These are phyloP conservation scores for Acestrorhynchus altus DNA, from an alignment of 2,797 vertebrate genomes.

Conservation along the genomic window DNA sequence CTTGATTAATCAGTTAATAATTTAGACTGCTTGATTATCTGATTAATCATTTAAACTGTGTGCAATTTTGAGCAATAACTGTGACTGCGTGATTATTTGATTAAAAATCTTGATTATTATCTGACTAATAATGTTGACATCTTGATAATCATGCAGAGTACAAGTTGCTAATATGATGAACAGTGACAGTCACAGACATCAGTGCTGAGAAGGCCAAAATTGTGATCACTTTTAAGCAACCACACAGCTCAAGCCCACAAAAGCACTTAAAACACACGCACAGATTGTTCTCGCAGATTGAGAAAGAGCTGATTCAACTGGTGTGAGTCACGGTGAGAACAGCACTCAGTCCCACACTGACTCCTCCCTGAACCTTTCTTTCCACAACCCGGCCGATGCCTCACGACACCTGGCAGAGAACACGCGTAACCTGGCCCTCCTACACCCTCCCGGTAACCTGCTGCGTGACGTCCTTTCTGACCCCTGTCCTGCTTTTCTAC, in stretches of 20 bases:
- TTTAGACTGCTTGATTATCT: too few relatives aligned
- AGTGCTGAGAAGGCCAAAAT: not conserved
- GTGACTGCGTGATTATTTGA: too few relatives aligned
- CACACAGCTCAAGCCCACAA: not conserved
- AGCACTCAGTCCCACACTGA: slow-evolving; percentile 24
- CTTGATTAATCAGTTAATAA: too few relatives aligned
- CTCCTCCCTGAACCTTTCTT: slow-evolving; percentile 32
- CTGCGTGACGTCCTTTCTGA: slow-evolving; percentile 41
- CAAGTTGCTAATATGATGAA: too few relatives aligned
- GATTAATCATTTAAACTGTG: too few relatives aligned
- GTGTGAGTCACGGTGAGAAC: slow-evolving; percentile 44
- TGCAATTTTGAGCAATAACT: too few relatives aligned
- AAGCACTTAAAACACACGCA: slow-evolving; percentile 4
- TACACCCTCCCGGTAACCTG: slow-evolving; percentile 36
- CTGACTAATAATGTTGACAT: too few relatives aligned
- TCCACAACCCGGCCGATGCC: slow-evolving; percentile 29
- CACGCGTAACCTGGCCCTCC: slow-evolving; percentile 46
- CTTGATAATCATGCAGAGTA: too few relatives aligned
- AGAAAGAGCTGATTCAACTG: slow-evolving; percentile 53
- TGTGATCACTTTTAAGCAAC: not conserved
- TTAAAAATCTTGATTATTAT: too few relatives aligned
- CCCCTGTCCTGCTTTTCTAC: slow-evolving; percentile 1
- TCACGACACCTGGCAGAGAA: slow-evolving; percentile 48
- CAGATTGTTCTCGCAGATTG: slow-evolving; percentile 36
- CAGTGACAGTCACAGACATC: not conserved